Base-by-base conservation (phyloP, 1,140 invertebrate genomes). In the Spodoptera litura region DNA sequence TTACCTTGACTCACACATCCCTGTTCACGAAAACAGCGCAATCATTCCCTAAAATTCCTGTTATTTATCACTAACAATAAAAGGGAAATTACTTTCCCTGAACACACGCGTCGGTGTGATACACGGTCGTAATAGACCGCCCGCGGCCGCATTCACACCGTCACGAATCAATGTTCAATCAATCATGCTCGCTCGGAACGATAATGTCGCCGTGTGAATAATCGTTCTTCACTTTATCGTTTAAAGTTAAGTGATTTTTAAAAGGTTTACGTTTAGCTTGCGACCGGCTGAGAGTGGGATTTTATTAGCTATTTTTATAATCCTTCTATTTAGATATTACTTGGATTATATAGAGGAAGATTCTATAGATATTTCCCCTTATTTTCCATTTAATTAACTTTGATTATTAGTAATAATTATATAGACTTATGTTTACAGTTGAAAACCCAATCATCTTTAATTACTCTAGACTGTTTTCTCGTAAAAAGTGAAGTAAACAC, bases 131-230 rank as follows among this genome's bases (percentile, higher is more conserved):
- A 70, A 80, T 75, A 70, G 78, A 80, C 78, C 78, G 70, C 72
- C 62, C 49, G 35, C 56, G 52, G 68, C 52, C 52, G 52, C 52
- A 71, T 71, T 71, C 52, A 71, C 68, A 71, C 73, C n/a, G 61
- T 72, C 73, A 79, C 64, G 68, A 82, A 81, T 83, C 74, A 82
- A 82, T 79, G 81, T 75, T 73, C 78, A 68, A 82, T 82, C 81
- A 82, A 82, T 82, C 73, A 62, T 75, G 58, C 13, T 56, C 68
- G 31, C 49, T 27, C 5, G 27, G 25, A 59, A 35, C 73, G 73
- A 75, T 75, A 75, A 75, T 64, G 73, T 75, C 73, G 49, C 44
- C 49, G 44, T 35, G 38, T 75, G 73, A 75, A 64, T 75, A 75
- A 75, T 75, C 73, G 73, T 15, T 25, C 59, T 4, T 52, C 58